Conservation (phyloP, 2,113 vertebrate genomes). For the Capreolus pygargus region DNA sequence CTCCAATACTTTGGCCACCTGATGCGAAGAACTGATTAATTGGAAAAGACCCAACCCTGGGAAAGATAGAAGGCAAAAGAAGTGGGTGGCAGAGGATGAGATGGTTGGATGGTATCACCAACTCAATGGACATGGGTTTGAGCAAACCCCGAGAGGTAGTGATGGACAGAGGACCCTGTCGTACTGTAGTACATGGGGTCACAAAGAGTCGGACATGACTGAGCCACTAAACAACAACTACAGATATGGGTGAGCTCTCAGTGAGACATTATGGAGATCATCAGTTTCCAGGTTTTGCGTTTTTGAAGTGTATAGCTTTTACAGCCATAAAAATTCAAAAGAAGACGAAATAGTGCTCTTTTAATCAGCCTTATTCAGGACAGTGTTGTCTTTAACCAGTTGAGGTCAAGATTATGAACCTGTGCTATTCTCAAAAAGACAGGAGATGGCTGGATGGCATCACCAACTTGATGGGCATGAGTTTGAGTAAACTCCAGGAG, state of each 20-base stretch:
- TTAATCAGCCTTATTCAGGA: background rate
- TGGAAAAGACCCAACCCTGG: background rate
- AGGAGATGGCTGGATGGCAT: too few relatives aligned
- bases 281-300: background rate
- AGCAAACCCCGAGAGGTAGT: background rate
- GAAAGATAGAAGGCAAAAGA: background rate
- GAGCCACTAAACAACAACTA: background rate
- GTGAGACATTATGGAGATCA: background rate
- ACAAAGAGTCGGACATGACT: background rate
- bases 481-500: too few relatives aligned
- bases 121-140: background rate
- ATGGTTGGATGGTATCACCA: background rate
- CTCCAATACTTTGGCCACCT: background rate
- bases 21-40: background rate
- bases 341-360: background rate
- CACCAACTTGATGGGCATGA: too few relatives aligned
- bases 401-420: background rate
- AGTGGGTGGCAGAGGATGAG: background rate
- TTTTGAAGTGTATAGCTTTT: background rate
- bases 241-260: background rate
- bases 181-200: background rate
- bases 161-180: background rate
- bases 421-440: background rate
- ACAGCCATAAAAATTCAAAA: background rate
- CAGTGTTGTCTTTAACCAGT: background rate